Evolutionary conservation across 2,113 vertebrate species (phyloP).

Genomic region (Hippocampus abdominalis): DNA sequence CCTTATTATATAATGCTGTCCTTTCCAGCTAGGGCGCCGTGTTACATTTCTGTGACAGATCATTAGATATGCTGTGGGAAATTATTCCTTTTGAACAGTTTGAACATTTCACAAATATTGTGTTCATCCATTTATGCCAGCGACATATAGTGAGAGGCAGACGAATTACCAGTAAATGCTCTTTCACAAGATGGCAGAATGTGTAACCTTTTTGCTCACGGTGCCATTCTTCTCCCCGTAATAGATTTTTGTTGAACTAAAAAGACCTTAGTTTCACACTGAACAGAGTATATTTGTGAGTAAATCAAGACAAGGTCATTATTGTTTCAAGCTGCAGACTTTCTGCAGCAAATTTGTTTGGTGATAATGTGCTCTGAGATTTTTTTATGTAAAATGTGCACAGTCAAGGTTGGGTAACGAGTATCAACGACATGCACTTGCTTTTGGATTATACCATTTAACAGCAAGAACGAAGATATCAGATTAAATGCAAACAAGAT

Average conservation of each 20-base stretch:
- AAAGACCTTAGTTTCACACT: neutral
- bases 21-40: neutral
- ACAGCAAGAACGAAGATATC: neutral
- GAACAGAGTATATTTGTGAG: neutral
- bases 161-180: neutral
- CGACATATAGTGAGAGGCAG: too few relatives aligned
- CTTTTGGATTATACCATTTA: neutral
- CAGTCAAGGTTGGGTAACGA: too few relatives aligned
- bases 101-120: neutral
- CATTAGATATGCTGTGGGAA: neutral
- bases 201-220: neutral
- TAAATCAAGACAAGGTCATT: too few relatives aligned
- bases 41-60: neutral
- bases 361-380: too few relatives aligned
- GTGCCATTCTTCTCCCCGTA: neutral
- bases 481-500: neutral
- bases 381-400: too few relatives aligned
- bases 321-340: too few relatives aligned
- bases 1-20: neutral
- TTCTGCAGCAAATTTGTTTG: too few relatives aligned
- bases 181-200: neutral
- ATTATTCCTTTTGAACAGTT: neutral
- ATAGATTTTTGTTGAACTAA: neutral
- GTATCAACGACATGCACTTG: too few relatives aligned
- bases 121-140: neutral